Base-by-base conservation (phyloP, 1,140 invertebrate species). In the Eufriesea mexicana region DNA sequence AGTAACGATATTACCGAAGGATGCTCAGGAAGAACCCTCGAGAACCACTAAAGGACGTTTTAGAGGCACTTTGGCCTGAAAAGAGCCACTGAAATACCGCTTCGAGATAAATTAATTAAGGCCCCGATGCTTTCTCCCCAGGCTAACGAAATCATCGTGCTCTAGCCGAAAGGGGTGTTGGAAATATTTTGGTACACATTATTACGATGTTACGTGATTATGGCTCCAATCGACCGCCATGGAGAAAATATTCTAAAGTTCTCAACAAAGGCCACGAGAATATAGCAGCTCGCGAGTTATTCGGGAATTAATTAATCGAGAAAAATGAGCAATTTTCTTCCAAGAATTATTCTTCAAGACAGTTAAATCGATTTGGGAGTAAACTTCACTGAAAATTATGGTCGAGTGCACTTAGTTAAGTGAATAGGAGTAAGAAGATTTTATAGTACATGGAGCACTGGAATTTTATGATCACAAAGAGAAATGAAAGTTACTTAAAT, bases 101-200 rank as follows among this genome's bases (percentile, higher is more conserved):
- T 64, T 55, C 49, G 47, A 49, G 28, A 28, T 80, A 66, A 75
- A 75, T 81, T 66, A 74, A 81, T 81, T 75, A 66, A 75, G 55
- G 9, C 20, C 23, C 25, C 9, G 4, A 20, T 20, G 6, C 25
- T 35, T 71, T 35, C 9, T 47, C 6, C 4, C 35, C 5, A 20
- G 28, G 4, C 9, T 51, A 71, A 79, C 20, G 54, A 72, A 79
- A 81, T 80, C 68, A 74, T 35, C 23, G 23, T 42, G 4, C 1
- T 6, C 23, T 14, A 20, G 2, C 20, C 1, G 51, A 64, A 23
- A n/a, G n/a, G 9, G 28, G 8, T 28, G 35, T 35, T 42, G 18
- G 16, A 54, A 67, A 68, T 57, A 45, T 66, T 51, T 78, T 12
- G 8, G 8, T 12, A 78, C 7, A 47, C 16, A 47, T 28, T 9